phyloP scores from a whole-genome alignment of 2,888 invertebrate genomes.

The Drosophila mimica region DNA sequence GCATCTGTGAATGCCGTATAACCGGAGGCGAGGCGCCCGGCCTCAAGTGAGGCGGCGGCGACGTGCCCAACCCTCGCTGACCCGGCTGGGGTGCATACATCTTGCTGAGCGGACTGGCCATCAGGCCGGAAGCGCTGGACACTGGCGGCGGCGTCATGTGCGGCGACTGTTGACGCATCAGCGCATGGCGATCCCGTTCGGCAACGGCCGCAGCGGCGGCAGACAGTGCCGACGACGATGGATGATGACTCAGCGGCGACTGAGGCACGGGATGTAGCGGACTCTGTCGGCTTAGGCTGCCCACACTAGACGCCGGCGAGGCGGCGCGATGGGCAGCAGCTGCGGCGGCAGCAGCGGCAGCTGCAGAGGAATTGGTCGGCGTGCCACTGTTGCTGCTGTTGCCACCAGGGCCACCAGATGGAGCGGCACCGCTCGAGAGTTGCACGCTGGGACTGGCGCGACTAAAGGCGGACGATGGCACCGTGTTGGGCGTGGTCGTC shows the following conservation, averaged over 20 bases:
- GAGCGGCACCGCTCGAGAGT: conserved; percentile 68
- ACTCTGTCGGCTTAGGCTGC: conserved; percentile 84
- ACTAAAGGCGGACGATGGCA: conserved; percentile 85
- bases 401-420: conserved; percentile 65
- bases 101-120: conserved; percentile 85
- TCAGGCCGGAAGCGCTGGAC: conserved; percentile 84
- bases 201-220: conserved; percentile 85
- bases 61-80: conserved; percentile 86
- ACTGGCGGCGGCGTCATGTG: conserved; percentile 86
- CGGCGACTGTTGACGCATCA: conserved; percentile 85
- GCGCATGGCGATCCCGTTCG: conserved; percentile 84
- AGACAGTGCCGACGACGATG: conserved; percentile 84
- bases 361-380: conserved; percentile 68
- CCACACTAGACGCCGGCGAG: conserved; percentile 83
- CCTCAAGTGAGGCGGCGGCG: conserved; percentile 85
- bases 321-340: conserved; percentile 83
- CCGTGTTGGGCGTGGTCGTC: conserved; percentile 82
- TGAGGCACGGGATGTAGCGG: conserved; percentile 85
- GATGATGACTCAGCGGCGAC: conserved; percentile 84
- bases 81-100: conserved; percentile 86
- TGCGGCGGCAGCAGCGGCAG: conserved; percentile 73
- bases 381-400: conserved; percentile 58
- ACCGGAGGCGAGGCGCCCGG: conserved; percentile 87
- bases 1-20: conserved; percentile 85
- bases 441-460: conserved; percentile 85